Conservation (phyloP, 1,140 invertebrate species). For the Dreissena polymorpha region DNA sequence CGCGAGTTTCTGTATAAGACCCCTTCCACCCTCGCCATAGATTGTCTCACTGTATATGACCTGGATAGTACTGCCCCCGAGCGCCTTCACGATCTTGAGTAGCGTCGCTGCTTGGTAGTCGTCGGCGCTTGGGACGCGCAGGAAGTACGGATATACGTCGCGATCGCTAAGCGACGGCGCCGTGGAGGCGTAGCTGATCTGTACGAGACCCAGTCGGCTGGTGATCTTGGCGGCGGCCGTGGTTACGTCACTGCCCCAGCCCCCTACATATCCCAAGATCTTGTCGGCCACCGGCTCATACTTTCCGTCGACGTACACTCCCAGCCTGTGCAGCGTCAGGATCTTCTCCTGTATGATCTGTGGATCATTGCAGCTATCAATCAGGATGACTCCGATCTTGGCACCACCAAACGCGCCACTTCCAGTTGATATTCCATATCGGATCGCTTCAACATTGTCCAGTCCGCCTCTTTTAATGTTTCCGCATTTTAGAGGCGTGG, state of each 20-base stretch:
- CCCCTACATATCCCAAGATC: conserved; percentile 42
- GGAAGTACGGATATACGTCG: conserved; percentile 30
- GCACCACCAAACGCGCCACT: conserved; percentile 18
- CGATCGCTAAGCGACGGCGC: conserved; percentile 27
- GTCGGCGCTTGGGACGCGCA: conserved; percentile 28
- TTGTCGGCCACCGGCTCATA: conserved; percentile 29
- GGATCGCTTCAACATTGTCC: conserved; percentile 39
- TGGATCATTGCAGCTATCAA: conserved; percentile 52
- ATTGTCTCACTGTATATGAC: conserved; percentile 25
- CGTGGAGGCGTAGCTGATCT: conserved; percentile 48
- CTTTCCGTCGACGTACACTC: conserved; percentile 23
- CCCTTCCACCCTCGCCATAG: conserved; percentile 43
- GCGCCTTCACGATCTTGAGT: background rate
- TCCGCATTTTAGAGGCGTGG: conserved; percentile 40
- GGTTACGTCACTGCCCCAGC: conserved; percentile 47
- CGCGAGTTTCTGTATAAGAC: background rate
- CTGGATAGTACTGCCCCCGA: conserved; percentile 28
- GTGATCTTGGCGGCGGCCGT: conserved; percentile 32
- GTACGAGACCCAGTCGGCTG: conserved; percentile 10
- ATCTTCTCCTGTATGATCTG: conserved; percentile 49
- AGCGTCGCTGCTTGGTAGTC: conserved; percentile 18
- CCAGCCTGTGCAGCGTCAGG: conserved; percentile 29
- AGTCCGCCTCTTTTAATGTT: conserved; percentile 33
- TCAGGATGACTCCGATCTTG: conserved; percentile 38
- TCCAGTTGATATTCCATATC: background rate